Percentiles rank a stretch among this genome's conserved stretches.
Evolutionary conservation across 1,140 invertebrate species (phyloP).

Genomic region (Euura saliciscinereae): DNA sequence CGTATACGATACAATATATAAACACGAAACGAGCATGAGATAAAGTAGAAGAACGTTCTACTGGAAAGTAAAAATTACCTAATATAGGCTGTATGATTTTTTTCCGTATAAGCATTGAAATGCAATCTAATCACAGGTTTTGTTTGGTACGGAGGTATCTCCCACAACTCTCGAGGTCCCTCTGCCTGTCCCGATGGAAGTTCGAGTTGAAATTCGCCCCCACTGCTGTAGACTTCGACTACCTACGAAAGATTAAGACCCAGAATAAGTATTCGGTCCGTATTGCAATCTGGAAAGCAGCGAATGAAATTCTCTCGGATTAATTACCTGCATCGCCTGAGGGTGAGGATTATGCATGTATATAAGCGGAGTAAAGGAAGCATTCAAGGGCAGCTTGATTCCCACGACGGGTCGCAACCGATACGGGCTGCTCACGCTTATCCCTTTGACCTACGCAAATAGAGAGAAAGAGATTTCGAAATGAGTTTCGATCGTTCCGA

Average conservation of each 20-base stretch:
- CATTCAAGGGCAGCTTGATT: constrained; percentile 89
- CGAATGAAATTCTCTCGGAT: not conserved
- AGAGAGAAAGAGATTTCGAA: constrained; percentile 17
- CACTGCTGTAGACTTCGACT: constrained; percentile 89
- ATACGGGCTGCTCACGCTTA: constrained; percentile 86
- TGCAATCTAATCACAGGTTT: constrained; percentile 88
- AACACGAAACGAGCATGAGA: not conserved
- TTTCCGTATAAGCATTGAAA: constrained; percentile 75
- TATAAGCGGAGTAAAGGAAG: constrained; percentile 88
- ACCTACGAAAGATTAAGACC: constrained; percentile 64
- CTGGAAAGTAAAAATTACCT: constrained; percentile 53
- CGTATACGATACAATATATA: constrained; percentile 10
- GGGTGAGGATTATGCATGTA: constrained; percentile 93
- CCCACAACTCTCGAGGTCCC: constrained; percentile 83
- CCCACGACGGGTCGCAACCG: constrained; percentile 87
- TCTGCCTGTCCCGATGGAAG: constrained; percentile 81
- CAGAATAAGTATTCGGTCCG: not conserved
- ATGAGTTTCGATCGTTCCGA: not conserved
- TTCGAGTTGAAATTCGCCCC: constrained; percentile 89
- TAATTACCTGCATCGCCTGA: constrained; percentile 79
- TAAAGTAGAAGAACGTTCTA: constrained; percentile 3
- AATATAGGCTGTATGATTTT: constrained; percentile 85
- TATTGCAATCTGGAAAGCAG: constrained; percentile 7
- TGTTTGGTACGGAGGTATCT: constrained; percentile 88
- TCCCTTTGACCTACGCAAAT: constrained; percentile 73